Conservation (phyloP, 53 echinoderm and acorn worm genomes). For the Hippasteria phrygiana region DNA sequence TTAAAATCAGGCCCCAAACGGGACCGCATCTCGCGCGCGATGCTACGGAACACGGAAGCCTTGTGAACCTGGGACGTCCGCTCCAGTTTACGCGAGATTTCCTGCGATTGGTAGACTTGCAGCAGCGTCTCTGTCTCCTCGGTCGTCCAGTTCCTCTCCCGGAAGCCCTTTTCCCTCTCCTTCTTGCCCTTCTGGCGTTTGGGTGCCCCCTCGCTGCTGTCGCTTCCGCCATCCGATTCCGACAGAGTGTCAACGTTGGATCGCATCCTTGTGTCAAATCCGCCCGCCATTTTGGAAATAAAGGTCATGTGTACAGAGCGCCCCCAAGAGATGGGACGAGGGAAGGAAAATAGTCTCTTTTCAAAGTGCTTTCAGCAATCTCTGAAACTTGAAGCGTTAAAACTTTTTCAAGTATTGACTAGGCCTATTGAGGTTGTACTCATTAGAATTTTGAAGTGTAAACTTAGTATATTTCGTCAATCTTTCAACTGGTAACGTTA, state of each 20-base stretch:
- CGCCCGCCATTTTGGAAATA: constrained; percentile 5
- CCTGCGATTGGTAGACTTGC: neutral
- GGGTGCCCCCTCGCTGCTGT: neutral
- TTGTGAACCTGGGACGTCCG: neutral
- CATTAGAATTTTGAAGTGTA: too few species aligned
- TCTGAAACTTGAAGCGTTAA: too few species aligned
- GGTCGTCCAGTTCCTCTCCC: neutral
- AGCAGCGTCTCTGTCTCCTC: neutral
- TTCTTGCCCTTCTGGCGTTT: neutral
- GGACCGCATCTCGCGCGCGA: neutral
- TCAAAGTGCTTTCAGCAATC: neutral
- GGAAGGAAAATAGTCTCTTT: neutral
- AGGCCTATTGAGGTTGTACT: too few species aligned
- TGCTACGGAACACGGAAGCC: neutral
- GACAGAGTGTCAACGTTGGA: neutral
- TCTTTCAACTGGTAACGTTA: too few species aligned
- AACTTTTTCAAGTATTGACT: too few species aligned
- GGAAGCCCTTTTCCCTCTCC: neutral
- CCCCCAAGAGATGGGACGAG: neutral
- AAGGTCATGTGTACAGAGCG: neutral
- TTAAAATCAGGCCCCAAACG: neutral
- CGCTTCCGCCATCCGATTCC: neutral
- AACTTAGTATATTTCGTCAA: too few species aligned
- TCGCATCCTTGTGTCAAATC: neutral
- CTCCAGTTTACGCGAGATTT: neutral